Evolutionary conservation across 2,113 vertebrate genomes (phyloP), one percentile per base, ranked within the genome.

Genomic region (Chamaea fasciata): DNA sequence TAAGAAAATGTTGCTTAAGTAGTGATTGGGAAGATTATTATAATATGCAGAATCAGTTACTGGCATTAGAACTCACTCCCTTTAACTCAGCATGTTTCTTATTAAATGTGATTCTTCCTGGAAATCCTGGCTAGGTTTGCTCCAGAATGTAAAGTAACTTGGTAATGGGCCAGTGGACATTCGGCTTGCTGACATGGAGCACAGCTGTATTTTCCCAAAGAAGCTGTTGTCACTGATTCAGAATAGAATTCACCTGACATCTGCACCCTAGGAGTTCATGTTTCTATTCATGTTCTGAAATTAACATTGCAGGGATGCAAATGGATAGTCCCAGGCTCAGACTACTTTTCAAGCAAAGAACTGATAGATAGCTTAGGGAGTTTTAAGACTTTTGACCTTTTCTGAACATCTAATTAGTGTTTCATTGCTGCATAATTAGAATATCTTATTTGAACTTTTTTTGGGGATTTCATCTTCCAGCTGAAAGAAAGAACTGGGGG

Each of bases 181-280:
- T 46, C 13, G 83, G 69, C 64, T 95, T 9, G 2, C 67, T 92
- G 71, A 78, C 74, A 71, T 10, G 53, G 75, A 85, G 76, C 19
- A 81, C 57, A 82, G 71, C 49, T 96, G 89, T 55, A 83, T 95
- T 96, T 86, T 95, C 70, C 89, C 53, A 37, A 77, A 92, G 57
- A 79, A 76, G 35, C 23, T 87, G 57, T 30, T 79, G 35, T 73
- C 70, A 39, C 60, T 84, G 75, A 50, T 69, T 59, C 49, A 78
- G 90, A 77, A 90, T 55, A 21, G n/a, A 57, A 83, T 56, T 90
- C 60, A 69, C n/a, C n/a, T 95, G 91, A 88, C 86, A 78, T 69
- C 77, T 92, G 41, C 44, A 73, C 69, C 71, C 90, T 42, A 65
- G 71, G 82, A 92, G 37, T 79, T 89, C 52, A 10, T 21, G n/a